Conservation (phyloP, 1,140 invertebrate genomes). For the Drosophila pallidifrons region DNA sequence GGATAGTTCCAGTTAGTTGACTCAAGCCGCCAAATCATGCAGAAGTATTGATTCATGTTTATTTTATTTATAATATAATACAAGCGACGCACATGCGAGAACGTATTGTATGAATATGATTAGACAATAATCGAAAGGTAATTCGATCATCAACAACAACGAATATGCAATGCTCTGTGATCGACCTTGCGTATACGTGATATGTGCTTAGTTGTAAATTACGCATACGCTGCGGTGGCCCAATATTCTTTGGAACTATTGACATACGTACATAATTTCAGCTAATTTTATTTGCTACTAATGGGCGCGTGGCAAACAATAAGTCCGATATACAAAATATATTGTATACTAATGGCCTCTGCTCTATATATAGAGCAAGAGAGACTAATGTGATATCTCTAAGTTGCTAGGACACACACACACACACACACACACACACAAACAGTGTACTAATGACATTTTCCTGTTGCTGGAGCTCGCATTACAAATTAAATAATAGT, state of each 20-base stretch:
- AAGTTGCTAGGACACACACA: constrained; percentile 1
- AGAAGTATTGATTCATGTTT: not conserved
- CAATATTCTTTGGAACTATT: constrained; percentile 47
- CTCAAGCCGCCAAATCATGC: not conserved
- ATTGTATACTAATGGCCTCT: not conserved
- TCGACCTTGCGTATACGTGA: not conserved
- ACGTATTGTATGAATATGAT: not conserved
- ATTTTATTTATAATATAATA: constrained; percentile 15
- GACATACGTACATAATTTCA: constrained; percentile 37
- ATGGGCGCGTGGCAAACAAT: constrained; percentile 27
- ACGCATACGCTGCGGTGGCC: no score
- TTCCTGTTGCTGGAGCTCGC: constrained; percentile 32
- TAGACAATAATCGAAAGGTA: not conserved
- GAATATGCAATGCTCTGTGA: not conserved
- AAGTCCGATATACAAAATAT: constrained; percentile 7
- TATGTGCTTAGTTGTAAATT: not conserved
- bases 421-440: not conserved
- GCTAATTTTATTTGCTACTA: constrained; percentile 26
- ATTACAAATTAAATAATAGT: constrained; percentile 60
- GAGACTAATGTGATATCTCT: constrained; percentile 19
- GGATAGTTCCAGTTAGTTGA: no score
- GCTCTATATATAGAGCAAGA: not conserved
- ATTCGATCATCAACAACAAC: not conserved
- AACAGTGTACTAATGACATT: constrained; percentile 25
- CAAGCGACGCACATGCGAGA: not conserved